Conservation (phyloP, 2,888 invertebrate genomes). For the Choristoneura rosaceana region DNA sequence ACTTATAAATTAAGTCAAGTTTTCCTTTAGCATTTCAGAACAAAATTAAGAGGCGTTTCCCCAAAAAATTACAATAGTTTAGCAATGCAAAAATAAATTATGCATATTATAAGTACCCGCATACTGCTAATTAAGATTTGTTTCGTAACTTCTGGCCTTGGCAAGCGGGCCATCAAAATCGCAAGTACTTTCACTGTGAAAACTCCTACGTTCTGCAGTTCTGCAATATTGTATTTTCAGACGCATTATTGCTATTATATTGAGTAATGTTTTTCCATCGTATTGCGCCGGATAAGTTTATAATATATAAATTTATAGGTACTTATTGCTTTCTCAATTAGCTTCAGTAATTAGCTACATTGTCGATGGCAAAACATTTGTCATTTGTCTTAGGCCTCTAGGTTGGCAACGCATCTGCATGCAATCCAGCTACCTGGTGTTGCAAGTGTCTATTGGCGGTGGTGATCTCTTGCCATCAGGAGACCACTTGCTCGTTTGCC, state of each 20-base stretch:
- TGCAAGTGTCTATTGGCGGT: too few relatives aligned
- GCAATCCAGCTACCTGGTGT: too few relatives aligned
- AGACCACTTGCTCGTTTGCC: too few relatives aligned
- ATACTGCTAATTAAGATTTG: constrained; percentile 41
- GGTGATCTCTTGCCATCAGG: too few relatives aligned
- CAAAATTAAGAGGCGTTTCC: constrained; percentile 27
- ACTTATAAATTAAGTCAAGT: constrained; percentile 7
- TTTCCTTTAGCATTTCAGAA: constrained; percentile 27
- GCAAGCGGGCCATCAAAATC: constrained; percentile 22
- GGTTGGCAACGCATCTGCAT: too few relatives aligned
- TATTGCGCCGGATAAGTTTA: too few relatives aligned
- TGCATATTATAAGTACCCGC: constrained; percentile 16
- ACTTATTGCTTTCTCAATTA: too few relatives aligned
- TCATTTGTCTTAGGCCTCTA: too few relatives aligned
- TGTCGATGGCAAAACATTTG: too few relatives aligned
- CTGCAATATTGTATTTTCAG: constrained; percentile 21
- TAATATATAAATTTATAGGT: too few relatives aligned
- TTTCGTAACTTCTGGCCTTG: constrained; percentile 44
- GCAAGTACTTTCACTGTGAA: constrained; percentile 32
- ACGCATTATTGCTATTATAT: constrained; percentile 16
- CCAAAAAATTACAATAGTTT: constrained; percentile 39
- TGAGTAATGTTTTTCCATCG: too few relatives aligned
- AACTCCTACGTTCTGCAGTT: constrained; percentile 30
- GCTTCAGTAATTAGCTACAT: too few relatives aligned
- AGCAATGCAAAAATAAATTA: constrained; percentile 43